These are phyloP conservation scores for Talpa occidentalis DNA, from an alignment of 2,113 vertebrate species.

Conservation along the genomic window DNA sequence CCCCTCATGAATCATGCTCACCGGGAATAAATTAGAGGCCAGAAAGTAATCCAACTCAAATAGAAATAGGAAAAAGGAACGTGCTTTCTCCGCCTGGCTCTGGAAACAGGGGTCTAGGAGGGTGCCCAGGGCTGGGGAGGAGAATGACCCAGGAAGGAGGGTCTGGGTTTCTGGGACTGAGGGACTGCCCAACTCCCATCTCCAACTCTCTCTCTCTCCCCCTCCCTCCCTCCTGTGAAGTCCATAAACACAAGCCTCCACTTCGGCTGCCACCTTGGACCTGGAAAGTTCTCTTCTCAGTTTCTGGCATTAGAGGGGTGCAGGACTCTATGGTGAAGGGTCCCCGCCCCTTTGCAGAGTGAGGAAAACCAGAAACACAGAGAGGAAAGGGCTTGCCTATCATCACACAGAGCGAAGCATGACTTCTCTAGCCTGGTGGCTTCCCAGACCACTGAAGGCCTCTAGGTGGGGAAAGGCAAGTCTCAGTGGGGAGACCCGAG, in stretches of 20 bases:
- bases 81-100: not conserved
- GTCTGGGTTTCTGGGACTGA: not conserved
- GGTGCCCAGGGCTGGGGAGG: not conserved
- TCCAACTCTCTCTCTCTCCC: no score
- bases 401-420: not conserved
- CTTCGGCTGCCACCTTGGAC: no score
- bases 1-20: slow-evolving; percentile 41
- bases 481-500: not conserved
- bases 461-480: not conserved
- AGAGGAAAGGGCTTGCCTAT: not conserved
- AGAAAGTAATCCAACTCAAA: not conserved
- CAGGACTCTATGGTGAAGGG: not conserved
- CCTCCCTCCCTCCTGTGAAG: no score
- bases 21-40: slow-evolving; percentile 46
- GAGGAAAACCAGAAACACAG: not conserved
- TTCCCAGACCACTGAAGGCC: not conserved
- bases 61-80: not conserved
- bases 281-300: not conserved
- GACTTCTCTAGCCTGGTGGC: not conserved
- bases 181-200: no score
- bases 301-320: not conserved
- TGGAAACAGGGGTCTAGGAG: not conserved
- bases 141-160: not conserved
- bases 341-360: not conserved
- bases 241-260: not conserved